phyloP scores from a whole-genome alignment of 2,888 invertebrate species.

The Eristalinus sepulchralis region DNA sequence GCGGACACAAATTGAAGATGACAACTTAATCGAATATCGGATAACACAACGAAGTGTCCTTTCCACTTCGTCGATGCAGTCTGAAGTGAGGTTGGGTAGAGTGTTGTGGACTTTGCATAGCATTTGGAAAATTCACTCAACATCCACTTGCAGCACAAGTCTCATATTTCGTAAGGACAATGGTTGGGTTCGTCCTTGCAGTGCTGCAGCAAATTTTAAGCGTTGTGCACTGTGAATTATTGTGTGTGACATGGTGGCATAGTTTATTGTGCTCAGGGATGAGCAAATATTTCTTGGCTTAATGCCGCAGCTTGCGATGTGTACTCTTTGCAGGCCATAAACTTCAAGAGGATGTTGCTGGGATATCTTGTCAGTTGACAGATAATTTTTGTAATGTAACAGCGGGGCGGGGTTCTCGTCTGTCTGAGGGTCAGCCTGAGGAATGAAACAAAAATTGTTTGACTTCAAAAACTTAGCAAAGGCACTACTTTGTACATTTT shows the following conservation, averaged over 20 bases:
- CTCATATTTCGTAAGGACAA: slow-evolving; percentile 23
- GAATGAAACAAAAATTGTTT: too few species aligned
- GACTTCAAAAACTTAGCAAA: too few species aligned
- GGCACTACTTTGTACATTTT: too few species aligned
- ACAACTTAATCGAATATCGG: neutral
- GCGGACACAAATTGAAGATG: neutral
- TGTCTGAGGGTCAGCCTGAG: too few species aligned
- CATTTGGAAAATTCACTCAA: neutral
- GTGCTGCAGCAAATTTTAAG: slow-evolving; percentile 7
- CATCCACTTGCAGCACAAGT: neutral
- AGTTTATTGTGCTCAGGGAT: neutral
- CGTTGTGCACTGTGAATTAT: slow-evolving; percentile 4
- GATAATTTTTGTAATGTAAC: too few species aligned
- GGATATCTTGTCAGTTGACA: too few species aligned
- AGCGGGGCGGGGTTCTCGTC: too few species aligned
- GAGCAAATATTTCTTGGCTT: neutral
- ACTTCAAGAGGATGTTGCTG: neutral
- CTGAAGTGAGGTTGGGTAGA: neutral
- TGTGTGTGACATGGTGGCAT: neutral
- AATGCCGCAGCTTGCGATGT: neutral
- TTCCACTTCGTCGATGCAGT: too few species aligned
- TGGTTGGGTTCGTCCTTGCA: neutral
- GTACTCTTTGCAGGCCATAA: neutral
- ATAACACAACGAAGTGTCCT: neutral
- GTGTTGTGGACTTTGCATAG: neutral